Base-by-base conservation (phyloP, 2,797 vertebrate species). In the Anniella stebbinsi region DNA sequence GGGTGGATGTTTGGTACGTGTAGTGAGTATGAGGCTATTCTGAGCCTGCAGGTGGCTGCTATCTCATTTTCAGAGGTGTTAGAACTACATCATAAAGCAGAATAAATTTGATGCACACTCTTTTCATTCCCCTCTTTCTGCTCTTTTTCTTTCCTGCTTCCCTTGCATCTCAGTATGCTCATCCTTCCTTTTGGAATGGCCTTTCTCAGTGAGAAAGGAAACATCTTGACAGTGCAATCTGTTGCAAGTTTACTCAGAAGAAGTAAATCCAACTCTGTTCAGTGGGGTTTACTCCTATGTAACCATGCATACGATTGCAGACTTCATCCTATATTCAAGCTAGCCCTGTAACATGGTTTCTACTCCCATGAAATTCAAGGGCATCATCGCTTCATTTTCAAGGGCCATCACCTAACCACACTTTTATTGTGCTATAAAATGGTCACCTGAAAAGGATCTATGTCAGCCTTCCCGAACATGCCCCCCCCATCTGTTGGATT, bases 21-120 rank as follows among this genome's bases (percentile, higher is more conserved):
- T 83, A 78, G 33, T 38, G 75, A 85, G 1, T 33, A 4, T 70
- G 38, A 83, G 85, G 80, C 78, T 87, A 83, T 82, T 78, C 78
- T 48, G 38, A 87, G 90, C 70, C 70, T 23, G 33, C 72, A 89
- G 87, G 77, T 69, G 48, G 77, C 80, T 57, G 48, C 82, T 89
- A 69, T 69, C 60, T 89, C 60, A 33, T 86, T 18, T 77, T 89
- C 23, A 45, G 51, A 69, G 87, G 77, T 77, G 84, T 76, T 84
- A 78, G 28, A 48, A 48, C 54, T 36, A 70, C 30, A 86, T 63
- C 33, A 63, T 67, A 45, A 63, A 87, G 11, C 51, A 60, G 30
- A 48, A 77, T 82, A 38, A 63, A 38, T 60, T 48, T 77, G 11
- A 87, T 87, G 63, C 86, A 30, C 28, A 90, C 84, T 90, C 80